phyloP scores from a whole-genome alignment of 2,888 invertebrate species.

The Dorcus hopei region DNA sequence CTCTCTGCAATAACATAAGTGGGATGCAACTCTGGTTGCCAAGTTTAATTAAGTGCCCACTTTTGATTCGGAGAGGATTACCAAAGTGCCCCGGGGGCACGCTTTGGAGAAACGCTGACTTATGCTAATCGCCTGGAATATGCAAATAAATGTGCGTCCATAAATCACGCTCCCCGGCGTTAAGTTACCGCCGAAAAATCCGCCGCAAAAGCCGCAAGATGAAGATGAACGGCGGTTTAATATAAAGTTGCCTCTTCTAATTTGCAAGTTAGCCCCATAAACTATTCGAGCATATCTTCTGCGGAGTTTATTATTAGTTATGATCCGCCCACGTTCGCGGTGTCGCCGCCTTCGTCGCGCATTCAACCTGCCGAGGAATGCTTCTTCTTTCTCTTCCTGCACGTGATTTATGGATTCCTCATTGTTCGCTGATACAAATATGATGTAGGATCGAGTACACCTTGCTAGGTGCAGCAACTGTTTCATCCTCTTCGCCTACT shows the following conservation, averaged over 20 bases:
- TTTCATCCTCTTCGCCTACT: conserved; percentile 20
- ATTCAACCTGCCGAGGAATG: conserved; percentile 21
- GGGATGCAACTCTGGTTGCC: too few relatives aligned
- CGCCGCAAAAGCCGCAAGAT: too few relatives aligned
- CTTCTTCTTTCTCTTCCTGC: conserved; percentile 26
- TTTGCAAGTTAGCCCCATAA: conserved; percentile 15
- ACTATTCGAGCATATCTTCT: conserved; percentile 11
- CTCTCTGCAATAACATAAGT: too few relatives aligned
- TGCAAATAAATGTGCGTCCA: too few relatives aligned
- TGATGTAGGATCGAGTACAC: conserved; percentile 23
- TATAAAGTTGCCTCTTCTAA: conserved; percentile 5
- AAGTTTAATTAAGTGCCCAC: too few relatives aligned
- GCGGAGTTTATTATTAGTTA: conserved; percentile 18
- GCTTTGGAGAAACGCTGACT: too few relatives aligned
- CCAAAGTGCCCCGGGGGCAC: too few relatives aligned
- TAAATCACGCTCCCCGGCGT: too few relatives aligned
- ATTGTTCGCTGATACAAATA: conserved; percentile 22
- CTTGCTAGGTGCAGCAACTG: conserved; percentile 24
- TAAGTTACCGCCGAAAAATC: too few relatives aligned
- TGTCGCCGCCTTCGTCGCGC: conserved; percentile 21
- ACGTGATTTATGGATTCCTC: conserved; percentile 22
- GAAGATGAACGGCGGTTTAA: not conserved
- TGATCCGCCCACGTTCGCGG: conserved; percentile 15
- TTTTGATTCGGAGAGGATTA: too few relatives aligned
- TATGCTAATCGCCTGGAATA: too few relatives aligned